Base-by-base conservation (phyloP, 1,140 invertebrate species). In the Caerostris darwini region DNA sequence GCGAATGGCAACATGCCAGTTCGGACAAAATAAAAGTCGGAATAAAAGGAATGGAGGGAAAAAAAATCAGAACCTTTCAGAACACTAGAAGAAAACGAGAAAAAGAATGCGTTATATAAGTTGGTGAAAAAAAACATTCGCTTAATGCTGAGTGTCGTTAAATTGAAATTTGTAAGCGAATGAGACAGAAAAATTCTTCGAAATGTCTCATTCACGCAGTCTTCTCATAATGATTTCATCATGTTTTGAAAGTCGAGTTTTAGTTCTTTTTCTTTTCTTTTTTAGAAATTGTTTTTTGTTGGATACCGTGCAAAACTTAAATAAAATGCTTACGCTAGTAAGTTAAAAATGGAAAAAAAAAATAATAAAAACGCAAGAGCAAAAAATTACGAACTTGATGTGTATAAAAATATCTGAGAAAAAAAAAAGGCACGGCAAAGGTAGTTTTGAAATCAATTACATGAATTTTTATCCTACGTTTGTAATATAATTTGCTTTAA, bases 1-100 rank as follows among this genome's bases (percentile, higher is more conserved):
- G n/a, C 61, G 61, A 67, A 67, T 67, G 61, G 61, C 61, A 67
- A 67, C 61, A 67, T 67, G 61, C 61, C 61, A 67, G n/a, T 67
- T 34, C 14, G 7, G n/a, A 67, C 61, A n/a, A 67, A 67, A 67
- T 67, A 67, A 67, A 67, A 67, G n/a, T 10, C 61, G 5, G 14
- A 67, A 14, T 34, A 34, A n/a, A 6, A n/a, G 61, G 12, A 2
- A n/a, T 67, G 61, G 14, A n/a, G n/a, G 14, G 14, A 14, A 17
- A 67, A 34, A 67, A n/a, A 67, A 67, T 67, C 61, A 67, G 61
- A 67, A 67, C n/a, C 12, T 67, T 67, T 67, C 61, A 67, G 34
- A 34, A 34, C 34, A 0, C 61, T 67, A 6, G 14, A 14, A 67
- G 61, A 67, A 67, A 67, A n/a, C 7, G 7, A 67, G n/a, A 67